Base-by-base conservation (phyloP, 2,113 vertebrate genomes). In the Coregonus clupeaformis region DNA sequence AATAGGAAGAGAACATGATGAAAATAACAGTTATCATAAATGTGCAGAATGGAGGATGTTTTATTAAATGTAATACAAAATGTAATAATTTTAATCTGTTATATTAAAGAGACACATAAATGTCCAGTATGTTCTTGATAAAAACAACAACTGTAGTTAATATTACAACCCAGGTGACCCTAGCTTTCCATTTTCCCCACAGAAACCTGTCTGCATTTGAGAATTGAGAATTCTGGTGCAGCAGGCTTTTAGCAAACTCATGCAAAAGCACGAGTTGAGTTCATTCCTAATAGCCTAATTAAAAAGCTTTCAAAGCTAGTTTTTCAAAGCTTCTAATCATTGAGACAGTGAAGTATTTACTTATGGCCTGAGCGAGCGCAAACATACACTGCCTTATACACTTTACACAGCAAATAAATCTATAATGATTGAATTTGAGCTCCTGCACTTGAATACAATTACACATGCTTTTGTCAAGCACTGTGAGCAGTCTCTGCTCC, bases 251-350 rank as follows among this genome's bases (percentile, higher is more conserved):
- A 91, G 84, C 75, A 80, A 87, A 86, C 75, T 82, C 83, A 63
- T 77, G 80, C 81, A 87, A 88, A 85, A 74, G 80, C 77, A 14
- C 78, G 66, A 76, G 77, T 88, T 85, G 81, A 87, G 49, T 88
- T 84, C 86, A 80, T 85, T 84, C 86, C 78, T 85, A 85, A 83
- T 66, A 80, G 75, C 78, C 45, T 90, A 90, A 93, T 94, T 91
- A 93, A 93, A 94, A 93, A 92, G 92, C 93, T 94, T 92, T 93
- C 87, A 93, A 63, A 81, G 87, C 89, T 85, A 90, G 90, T 92
- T 92, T 89, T 88, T 83, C 89, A 87, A 80, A 84, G 77, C 80
- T 77, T 84, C 81, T 81, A 91, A 90, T 91, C 84, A 87, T 55
- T 1, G 70, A 87, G 79, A 86, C 74, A 88, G 80, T 84, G 80